Evolutionary conservation across 2,797 vertebrate genomes (phyloP), one percentile per base, ranked within the genome.

Genomic region (Chromobotia macracanthus): DNA sequence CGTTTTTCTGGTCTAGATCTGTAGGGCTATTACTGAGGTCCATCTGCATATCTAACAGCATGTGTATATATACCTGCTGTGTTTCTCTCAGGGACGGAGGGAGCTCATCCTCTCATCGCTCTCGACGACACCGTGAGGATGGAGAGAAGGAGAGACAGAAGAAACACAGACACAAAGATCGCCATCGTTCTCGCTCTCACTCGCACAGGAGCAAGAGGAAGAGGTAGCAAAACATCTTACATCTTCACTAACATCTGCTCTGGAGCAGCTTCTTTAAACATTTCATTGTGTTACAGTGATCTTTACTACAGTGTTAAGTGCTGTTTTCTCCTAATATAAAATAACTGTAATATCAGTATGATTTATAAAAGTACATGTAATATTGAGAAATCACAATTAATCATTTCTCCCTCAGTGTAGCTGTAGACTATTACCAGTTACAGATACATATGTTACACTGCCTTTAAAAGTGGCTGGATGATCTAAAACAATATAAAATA

Each of bases 121-220:
- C 92, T 0, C 89, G 94, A 66, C 91, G 91, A 51, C 93, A 92
- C 85, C 92, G 48, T 50, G 89, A 93, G 15, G 93, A 93, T 69
- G 92, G 78, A 48, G 89, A 93, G 0, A 84, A 91, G 44, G 92
- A 93, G 15, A 72, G 91, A 75, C 91, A 94, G 77, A 87, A 92
- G 82, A 94, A 92, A 82, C 93, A 94, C 81, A 90, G 93, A 69
- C 93, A 95, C 89, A 94, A 93, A 81, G 94, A 94, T 0, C 81
- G 88, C n/a, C 93, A 93, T 82, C 93, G 93, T 85, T 94, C 94
- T 3, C 91, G 89, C 82, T 94, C 93, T 16, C 91, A 94, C 86
- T 94, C 93, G 55, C 94, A 94, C 89, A 90, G 93, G 75, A 91
- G 71, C 80, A 94, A 91, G 85, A 92, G 88, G 86, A 94, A 93